Evolutionary conservation across 2,113 vertebrate genomes (phyloP).

Genomic region (Dolichallabes microphthalmus): DNA sequence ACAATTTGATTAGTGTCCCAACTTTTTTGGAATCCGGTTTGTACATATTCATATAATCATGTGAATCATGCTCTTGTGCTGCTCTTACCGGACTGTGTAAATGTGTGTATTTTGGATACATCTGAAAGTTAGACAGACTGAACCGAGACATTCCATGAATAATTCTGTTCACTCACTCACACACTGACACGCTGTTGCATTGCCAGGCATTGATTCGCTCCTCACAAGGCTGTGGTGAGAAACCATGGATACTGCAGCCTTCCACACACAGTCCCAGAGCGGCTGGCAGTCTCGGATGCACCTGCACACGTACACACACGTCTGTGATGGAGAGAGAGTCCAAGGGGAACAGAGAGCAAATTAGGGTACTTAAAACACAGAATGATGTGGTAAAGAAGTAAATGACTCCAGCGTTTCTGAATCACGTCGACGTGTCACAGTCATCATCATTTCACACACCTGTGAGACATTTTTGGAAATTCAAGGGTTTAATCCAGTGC

Average conservation of each 20-base stretch:
- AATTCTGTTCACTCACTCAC: conserved; percentile 44
- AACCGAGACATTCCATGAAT: conserved; percentile 37
- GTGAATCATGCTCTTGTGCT: not conserved
- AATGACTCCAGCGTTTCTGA: not conserved
- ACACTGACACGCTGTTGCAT: conserved; percentile 30
- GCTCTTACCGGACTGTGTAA: not conserved
- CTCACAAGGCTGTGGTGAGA: not conserved
- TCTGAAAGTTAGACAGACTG: not conserved
- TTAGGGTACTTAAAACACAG: not conserved
- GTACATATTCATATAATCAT: not conserved
- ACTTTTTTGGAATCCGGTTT: no score
- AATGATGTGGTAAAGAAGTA: not conserved
- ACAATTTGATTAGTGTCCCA: no score
- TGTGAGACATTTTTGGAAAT: not conserved
- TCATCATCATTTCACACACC: not conserved
- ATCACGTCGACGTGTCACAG: not conserved
- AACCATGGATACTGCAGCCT: conserved; percentile 33
- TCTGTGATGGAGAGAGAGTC: not conserved
- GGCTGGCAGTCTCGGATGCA: conserved; percentile 24
- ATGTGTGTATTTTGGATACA: not conserved
- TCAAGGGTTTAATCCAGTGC: not conserved
- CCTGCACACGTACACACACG: conserved; percentile 20
- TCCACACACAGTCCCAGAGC: conserved; percentile 7
- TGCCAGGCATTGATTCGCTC: conserved; percentile 50
- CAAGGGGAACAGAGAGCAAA: not conserved